Conservation (phyloP, 2,888 invertebrate genomes). For the Drosophila colorata region DNA sequence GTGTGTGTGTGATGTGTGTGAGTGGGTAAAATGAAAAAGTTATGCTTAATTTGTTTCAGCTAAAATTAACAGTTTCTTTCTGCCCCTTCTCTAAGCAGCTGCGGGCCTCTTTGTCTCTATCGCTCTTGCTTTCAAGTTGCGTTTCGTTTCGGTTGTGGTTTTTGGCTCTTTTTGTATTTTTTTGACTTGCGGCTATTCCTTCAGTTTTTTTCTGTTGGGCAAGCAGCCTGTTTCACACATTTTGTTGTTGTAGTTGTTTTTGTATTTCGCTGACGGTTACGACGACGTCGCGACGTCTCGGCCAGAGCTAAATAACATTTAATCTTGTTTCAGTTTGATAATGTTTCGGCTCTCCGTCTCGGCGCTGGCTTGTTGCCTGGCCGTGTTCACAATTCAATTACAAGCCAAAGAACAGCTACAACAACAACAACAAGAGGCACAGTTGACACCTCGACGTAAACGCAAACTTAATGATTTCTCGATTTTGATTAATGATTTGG, state of each 20-base stretch:
- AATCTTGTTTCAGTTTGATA: conserved; percentile 55
- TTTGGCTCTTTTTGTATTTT: conserved; percentile 1
- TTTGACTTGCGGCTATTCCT: conserved; percentile 54
- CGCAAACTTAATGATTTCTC: conserved; percentile 69
- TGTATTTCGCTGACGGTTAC: conserved; percentile 1
- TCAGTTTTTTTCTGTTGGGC: conserved; percentile 10
- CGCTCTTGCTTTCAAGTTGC: conserved; percentile 46
- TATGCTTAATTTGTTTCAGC: conserved; percentile 70
- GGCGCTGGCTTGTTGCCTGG: conserved; percentile 13
- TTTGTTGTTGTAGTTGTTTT: conserved; percentile 11
- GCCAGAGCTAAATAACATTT: conserved; percentile 43
- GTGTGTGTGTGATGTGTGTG: conserved; percentile 6
- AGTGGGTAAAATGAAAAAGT: conserved; percentile 40
- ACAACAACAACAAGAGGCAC: conserved; percentile 35
- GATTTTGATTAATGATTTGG: conserved; percentile 74
- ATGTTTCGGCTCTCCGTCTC: conserved; percentile 20
- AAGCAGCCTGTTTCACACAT: conserved; percentile 62
- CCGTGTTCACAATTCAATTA: conserved; percentile 77
- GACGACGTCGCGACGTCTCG: conserved; percentile 7
- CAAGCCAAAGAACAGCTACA: conserved; percentile 64
- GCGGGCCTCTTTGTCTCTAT: conserved; percentile 21
- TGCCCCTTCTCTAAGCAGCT: conserved; percentile 16
- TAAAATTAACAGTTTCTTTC: conserved; percentile 34
- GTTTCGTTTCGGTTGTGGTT: conserved; percentile 45
- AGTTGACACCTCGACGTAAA: conserved; percentile 69